Evolutionary conservation across 2,797 vertebrate species (phyloP), one percentile per base, ranked within the genome.

Genomic region (Chiroxiphia lanceolata): DNA sequence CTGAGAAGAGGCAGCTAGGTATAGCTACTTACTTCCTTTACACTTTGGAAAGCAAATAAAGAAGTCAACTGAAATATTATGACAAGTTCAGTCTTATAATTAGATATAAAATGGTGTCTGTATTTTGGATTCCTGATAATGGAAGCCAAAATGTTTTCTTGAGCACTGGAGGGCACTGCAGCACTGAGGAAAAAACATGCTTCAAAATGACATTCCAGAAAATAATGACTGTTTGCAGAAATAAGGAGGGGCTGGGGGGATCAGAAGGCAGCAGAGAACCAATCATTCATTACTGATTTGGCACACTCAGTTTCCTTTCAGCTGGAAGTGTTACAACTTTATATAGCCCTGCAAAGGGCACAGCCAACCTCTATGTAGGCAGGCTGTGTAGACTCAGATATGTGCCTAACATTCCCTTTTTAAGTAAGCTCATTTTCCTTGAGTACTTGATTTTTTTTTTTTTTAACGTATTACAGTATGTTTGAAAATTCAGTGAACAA

Each of bases 101-200:
- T 65, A 69, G 57, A 44, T 84, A 10, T 88, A 96, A 98, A 97
- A 98, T 97, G 97, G 97, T 97, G 95, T 48, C 96, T 76, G 61
- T 51, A 29, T 65, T 81, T 60, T 19, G 25, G 48, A 68, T 67
- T 91, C 36, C 63, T 53, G 83, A 23, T 87, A 89, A 87, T 91
- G 94, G 95, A 91, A 94, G 59, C 33, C 56, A 29, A 36, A 44
- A 10, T 11, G 3, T 82, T 78, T 87, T 42, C 45, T 45, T 40
- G 38, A 64, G 23, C 98, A 96, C 97, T 93, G 97, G 98, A 96
- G 98, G 97, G 97, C 97, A 96, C 61, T 97, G 71, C 72, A 91
- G 76, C 70, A 96, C 76, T 26, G 64, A 91, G 64, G 50, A 81
- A 96, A 82, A 87, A 89, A 63, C 1, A 0, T 6, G n/a, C 54